Percentiles rank a stretch among this genome's conserved stretches.
Conservation (phyloP, 2,888 invertebrate species). For the Orchesella flavescens region DNA sequence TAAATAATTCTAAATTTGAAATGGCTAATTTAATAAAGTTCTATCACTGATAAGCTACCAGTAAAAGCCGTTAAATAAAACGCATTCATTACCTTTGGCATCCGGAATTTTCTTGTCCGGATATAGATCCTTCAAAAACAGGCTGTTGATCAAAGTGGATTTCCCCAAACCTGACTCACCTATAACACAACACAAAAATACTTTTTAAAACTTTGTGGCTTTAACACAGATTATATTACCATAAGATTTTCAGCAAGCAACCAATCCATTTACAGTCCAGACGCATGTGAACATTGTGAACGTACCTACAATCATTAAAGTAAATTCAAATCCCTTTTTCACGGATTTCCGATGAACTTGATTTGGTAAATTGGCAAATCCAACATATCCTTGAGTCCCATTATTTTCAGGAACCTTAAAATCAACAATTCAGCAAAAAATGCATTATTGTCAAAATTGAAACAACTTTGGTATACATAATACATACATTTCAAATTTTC, state of each 20-base stretch:
- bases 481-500: background rate
- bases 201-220: too few species aligned
- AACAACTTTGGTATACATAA: background rate
- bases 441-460: background rate
- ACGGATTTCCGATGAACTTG: slow-evolving; percentile 98
- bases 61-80: too few species aligned
- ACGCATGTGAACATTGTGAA: slow-evolving; percentile 47
- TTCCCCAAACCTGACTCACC: slow-evolving; percentile 92
- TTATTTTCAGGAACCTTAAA: slow-evolving; percentile 25
- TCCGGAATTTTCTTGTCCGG: slow-evolving; percentile 81
- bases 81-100: slow-evolving; percentile 69
- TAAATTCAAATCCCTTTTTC: slow-evolving; percentile 98
- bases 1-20: too few species aligned
- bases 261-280: background rate
- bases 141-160: slow-evolving; percentile 94
- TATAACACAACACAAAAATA: slow-evolving; percentile 70
- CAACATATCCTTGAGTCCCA: slow-evolving; percentile 79
- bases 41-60: background rate
- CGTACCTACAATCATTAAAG: slow-evolving; percentile 92
- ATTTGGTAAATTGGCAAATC: slow-evolving; percentile 95
- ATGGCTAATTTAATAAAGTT: background rate
- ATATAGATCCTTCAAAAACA: slow-evolving; percentile 95
- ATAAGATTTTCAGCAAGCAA: too few species aligned
- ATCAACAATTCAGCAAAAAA: background rate
- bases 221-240: too few species aligned